Conservation (phyloP, 2,797 vertebrate genomes). For the Cuniculus paca region DNA sequence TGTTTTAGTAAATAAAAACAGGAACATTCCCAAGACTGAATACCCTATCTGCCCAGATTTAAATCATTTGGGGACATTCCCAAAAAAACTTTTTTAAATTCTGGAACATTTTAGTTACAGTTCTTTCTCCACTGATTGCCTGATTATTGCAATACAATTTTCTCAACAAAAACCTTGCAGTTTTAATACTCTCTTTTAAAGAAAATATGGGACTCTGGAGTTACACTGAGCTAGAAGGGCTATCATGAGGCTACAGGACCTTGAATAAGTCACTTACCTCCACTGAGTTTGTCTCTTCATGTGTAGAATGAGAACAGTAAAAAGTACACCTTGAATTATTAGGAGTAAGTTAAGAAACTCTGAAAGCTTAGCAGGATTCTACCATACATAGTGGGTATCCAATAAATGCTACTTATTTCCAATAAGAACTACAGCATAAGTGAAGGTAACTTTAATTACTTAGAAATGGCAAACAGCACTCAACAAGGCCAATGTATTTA, state of each 20-base stretch:
- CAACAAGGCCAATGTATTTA: neutral
- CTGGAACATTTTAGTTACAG: neutral
- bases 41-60: neutral
- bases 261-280: neutral
- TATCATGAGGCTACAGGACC: neutral
- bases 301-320: slow-evolving; percentile 2
- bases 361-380: neutral
- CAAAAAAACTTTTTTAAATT: neutral
- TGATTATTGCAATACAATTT: neutral
- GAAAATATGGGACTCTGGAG: slow-evolving; percentile 5
- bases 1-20: slow-evolving; percentile 13
- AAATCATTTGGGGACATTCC: neutral
- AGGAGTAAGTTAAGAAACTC: slow-evolving; percentile 28
- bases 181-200: slow-evolving; percentile 29
- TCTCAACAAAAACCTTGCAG: neutral
- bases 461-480: slow-evolving; percentile 31
- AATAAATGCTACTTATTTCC: neutral
- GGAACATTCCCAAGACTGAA: neutral
- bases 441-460: slow-evolving; percentile 23
- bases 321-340: neutral
- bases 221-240: neutral
- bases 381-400: neutral
- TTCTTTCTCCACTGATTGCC: neutral
- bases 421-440: neutral
- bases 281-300: neutral